phyloP scores from a whole-genome alignment of 2,888 invertebrate species.

The Encarsia formosa region DNA sequence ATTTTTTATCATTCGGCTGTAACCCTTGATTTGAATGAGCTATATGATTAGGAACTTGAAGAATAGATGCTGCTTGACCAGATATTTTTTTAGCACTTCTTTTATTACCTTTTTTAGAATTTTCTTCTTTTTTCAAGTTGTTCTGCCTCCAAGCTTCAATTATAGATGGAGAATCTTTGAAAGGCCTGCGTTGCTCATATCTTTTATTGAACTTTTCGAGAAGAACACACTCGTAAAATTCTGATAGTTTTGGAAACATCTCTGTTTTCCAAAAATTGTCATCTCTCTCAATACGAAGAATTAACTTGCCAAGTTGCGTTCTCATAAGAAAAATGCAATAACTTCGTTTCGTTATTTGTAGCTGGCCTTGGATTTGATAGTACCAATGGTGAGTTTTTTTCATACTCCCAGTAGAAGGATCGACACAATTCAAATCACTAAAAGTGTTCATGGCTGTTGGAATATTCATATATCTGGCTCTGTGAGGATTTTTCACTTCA shows the following conservation, averaged over 20 bases:
- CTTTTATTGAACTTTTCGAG: constrained; percentile 33
- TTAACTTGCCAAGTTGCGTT: constrained; percentile 25
- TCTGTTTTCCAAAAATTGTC: constrained; percentile 28
- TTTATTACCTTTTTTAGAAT: too few relatives aligned
- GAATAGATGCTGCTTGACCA: too few relatives aligned
- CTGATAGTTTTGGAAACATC: constrained; percentile 23
- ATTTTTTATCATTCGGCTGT: too few relatives aligned
- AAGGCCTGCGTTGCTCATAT: constrained; percentile 13
- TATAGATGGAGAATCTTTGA: constrained; percentile 9
- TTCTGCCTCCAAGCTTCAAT: neutral
- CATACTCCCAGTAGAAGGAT: constrained; percentile 2
- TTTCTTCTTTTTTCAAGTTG: too few relatives aligned
- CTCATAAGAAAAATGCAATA: constrained; percentile 33
- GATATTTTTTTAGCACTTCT: too few relatives aligned
- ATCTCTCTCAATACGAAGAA: constrained; percentile 24
- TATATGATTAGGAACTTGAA: too few relatives aligned
- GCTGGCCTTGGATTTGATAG: constrained; percentile 32
- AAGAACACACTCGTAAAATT: constrained; percentile 29
- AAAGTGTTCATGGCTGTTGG: neutral
- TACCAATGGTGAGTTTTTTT: constrained; percentile 29
- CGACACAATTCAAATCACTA: neutral
- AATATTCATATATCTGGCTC: neutral
- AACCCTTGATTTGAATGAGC: too few relatives aligned
- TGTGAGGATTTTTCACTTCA: constrained; percentile 5
- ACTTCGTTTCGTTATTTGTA: constrained; percentile 28